A percentile compares a stretch with the other conserved stretches of the same genome.
Evolutionary conservation across 2,888 invertebrate genomes (phyloP).

Genomic region (Ischnus inquisitorius): DNA sequence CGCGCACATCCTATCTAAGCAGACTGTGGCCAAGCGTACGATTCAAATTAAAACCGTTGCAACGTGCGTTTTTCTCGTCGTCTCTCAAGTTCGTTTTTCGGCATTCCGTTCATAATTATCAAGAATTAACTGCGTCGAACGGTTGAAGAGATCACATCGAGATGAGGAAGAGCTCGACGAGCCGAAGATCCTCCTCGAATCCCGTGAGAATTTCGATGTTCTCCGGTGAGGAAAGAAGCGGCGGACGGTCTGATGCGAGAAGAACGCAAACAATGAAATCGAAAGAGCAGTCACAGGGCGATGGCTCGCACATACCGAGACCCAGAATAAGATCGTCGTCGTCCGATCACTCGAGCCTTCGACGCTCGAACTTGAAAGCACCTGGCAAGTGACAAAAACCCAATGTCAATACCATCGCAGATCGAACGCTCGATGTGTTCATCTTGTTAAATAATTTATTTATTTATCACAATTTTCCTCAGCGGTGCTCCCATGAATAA

Average conservation of each 20-base stretch:
- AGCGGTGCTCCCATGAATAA: too few relatives aligned
- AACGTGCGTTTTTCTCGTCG: background rate
- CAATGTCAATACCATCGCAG: background rate
- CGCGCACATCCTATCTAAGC: background rate
- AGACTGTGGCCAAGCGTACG: conserved; percentile 5
- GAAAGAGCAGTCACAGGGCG: conserved; percentile 66
- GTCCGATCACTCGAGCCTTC: conserved; percentile 73
- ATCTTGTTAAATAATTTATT: too few relatives aligned
- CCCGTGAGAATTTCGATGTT: conserved; percentile 76
- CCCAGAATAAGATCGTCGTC: conserved; percentile 73
- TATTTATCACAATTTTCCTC: too few relatives aligned
- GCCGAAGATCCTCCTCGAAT: conserved; percentile 78
- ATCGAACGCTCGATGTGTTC: background rate
- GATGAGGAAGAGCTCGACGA: conserved; percentile 73
- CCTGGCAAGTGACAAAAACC: conserved; percentile 70
- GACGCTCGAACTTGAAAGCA: conserved; percentile 73
- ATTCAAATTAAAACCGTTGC: conserved; percentile 18
- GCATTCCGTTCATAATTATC: background rate
- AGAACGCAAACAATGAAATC: conserved; percentile 70
- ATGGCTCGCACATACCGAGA: conserved; percentile 78
- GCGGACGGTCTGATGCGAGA: conserved; percentile 70
- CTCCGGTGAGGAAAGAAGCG: conserved; percentile 74
- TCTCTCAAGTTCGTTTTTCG: background rate
- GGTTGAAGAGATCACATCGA: conserved; percentile 9
- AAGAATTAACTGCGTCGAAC: background rate